Conservation (phyloP, 2,888 invertebrate genomes). For the Scaptomyza cyrtandrae region DNA sequence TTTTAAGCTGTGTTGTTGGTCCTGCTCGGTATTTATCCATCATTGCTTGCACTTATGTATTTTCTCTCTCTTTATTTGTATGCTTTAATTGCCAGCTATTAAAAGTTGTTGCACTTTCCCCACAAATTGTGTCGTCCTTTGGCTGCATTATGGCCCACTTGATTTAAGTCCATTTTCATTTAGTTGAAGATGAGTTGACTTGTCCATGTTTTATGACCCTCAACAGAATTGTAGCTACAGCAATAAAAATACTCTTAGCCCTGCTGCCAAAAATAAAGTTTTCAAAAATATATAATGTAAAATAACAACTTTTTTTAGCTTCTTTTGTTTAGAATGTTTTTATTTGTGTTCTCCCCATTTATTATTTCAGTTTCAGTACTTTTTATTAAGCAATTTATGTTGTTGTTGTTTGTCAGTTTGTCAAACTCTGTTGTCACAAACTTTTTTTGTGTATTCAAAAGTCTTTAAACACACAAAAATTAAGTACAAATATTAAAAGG, state of each 20-base stretch:
- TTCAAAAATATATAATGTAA: conserved; percentile 61
- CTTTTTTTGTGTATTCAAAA: neutral
- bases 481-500: neutral
- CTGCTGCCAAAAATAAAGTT: conserved; percentile 41
- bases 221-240: conserved; percentile 17
- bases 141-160: conserved; percentile 35
- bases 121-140: conserved; percentile 57
- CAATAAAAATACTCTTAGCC: conserved; percentile 69
- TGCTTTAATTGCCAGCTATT: conserved; percentile 68
- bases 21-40: conserved; percentile 32
- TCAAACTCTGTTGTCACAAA: neutral
- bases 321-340: conserved; percentile 57
- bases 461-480: conserved; percentile 2
- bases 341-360: conserved; percentile 46
- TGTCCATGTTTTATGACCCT: conserved; percentile 52
- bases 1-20: neutral
- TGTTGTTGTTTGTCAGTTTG: neutral
- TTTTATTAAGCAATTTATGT: conserved; percentile 31
- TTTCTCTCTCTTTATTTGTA: neutral
- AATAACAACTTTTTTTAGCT: conserved; percentile 55
- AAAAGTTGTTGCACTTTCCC: conserved; percentile 72
- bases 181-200: conserved; percentile 49
- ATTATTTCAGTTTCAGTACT: conserved; percentile 52
- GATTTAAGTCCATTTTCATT: conserved; percentile 46
- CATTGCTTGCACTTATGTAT: conserved; percentile 26